Base-by-base conservation (phyloP, 2,797 vertebrate species). In the Cetoscarus ocellatus region DNA sequence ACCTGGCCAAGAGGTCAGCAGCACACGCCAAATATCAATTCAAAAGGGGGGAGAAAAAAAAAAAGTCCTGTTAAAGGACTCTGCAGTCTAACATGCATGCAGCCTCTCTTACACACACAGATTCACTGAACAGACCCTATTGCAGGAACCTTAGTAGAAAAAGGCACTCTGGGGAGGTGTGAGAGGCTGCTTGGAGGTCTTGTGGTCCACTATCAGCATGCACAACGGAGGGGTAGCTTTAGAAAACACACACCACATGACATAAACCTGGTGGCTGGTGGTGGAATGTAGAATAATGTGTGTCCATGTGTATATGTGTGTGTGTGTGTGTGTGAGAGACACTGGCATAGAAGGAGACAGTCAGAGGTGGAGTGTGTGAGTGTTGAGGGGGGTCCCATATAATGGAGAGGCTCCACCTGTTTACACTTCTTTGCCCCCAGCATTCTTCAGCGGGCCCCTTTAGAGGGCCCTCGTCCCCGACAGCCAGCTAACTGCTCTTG, bases 341-440 rank as follows among this genome's bases (percentile, higher is more conserved):
- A 57, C 67, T 15, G 49, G 60, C 58, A 61, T 47, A 63, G 54
- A 80, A 78, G 80, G 60, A 78, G 64, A 78, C 82, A 79, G 83
- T 75, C 78, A 12, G 68, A 69, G 73, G 65, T 78, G 68, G 79
- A 77, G 77, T 75, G 67, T 61, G 73, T 70, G 77, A 77, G 76
- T 67, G 61, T 74, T 68, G 72, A 67, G 65, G 74, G 80, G 49
- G 84, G 83, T 79, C 85, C 71, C 79, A 86, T 90, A 96, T 94
- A 95, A 96, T 96, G 92, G 94, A 94, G 88, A 85, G 79, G 85
- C 92, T 92, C 92, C 96, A 97, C 96, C 96, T 97, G 96, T 98
- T 97, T 97, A 95, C 94, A 94, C 95, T 94, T 93, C 94, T 93
- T 91, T 93, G 81, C 91, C 94, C 95, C 90, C 82, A 86, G 93